Conservation (phyloP, 2,797 vertebrate genomes). For the Hemibagrus guttatus region DNA sequence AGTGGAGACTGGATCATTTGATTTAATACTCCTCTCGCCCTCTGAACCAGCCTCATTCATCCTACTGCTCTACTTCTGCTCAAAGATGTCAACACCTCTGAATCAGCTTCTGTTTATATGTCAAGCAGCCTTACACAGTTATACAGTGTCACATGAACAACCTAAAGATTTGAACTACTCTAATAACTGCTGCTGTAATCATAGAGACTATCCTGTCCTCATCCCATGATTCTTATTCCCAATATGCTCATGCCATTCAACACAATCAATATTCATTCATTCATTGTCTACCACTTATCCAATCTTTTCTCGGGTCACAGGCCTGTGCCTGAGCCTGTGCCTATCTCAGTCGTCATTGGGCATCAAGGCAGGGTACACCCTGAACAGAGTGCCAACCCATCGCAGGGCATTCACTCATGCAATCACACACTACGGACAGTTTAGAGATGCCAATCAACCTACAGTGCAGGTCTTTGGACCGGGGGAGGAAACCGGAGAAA, state of each 20-base stretch:
- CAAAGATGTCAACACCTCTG: not conserved
- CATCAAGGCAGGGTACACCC: too few relatives aligned
- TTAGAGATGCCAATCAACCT: too few relatives aligned
- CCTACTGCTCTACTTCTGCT: constrained; percentile 1
- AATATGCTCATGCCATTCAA: not conserved
- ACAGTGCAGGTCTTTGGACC: too few relatives aligned
- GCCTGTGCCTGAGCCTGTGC: too few relatives aligned
- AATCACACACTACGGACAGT: too few relatives aligned
- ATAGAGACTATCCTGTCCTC: not conserved
- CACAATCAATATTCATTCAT: too few relatives aligned
- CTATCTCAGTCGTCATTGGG: too few relatives aligned
- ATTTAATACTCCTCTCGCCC: not conserved
- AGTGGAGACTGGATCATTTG: not conserved
- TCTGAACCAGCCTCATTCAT: constrained; percentile 2
- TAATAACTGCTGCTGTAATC: constrained; percentile 1
- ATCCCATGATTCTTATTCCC: not conserved
- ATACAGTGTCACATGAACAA: not conserved
- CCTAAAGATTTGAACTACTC: not conserved
- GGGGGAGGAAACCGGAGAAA: too few relatives aligned
- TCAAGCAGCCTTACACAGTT: not conserved
- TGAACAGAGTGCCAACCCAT: too few relatives aligned
- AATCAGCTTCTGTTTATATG: not conserved
- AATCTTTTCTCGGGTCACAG: too few relatives aligned
- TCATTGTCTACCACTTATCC: too few relatives aligned
- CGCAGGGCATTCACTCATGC: too few relatives aligned